Conservation (phyloP, 2,113 vertebrate genomes). For the Pitta sordida region DNA sequence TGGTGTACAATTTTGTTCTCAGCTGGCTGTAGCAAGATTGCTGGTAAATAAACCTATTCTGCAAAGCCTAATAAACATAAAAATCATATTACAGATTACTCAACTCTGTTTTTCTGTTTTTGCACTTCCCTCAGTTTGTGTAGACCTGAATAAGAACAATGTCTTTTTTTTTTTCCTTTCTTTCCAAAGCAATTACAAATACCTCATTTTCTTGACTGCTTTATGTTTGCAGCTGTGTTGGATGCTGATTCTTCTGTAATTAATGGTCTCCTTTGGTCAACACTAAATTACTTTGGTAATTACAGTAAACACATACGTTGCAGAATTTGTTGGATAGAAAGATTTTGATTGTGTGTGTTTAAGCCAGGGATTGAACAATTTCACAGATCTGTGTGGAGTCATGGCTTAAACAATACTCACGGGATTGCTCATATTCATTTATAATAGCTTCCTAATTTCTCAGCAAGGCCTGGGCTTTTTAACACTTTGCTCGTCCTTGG, state of each 20-base stretch:
- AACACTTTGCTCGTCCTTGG: neutral
- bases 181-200: neutral
- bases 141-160: neutral
- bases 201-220: constrained; percentile 32
- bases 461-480: neutral
- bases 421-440: neutral
- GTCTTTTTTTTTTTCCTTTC: neutral
- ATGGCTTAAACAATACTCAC: neutral
- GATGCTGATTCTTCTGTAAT: constrained; percentile 35
- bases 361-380: neutral
- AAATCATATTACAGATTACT: neutral
- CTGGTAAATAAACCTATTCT: neutral
- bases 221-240: constrained; percentile 43
- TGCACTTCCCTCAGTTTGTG: neutral
- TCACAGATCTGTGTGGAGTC: neutral
- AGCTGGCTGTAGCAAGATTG: neutral
- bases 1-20: neutral
- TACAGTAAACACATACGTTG: neutral
- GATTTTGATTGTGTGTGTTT: neutral
- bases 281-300: neutral
- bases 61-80: neutral
- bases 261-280: constrained; percentile 18
- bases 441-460: neutral
- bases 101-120: neutral
- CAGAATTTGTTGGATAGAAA: constrained; percentile 2